Base-by-base conservation (phyloP, 1,140 invertebrate species). In the Sitophilus oryzae region DNA sequence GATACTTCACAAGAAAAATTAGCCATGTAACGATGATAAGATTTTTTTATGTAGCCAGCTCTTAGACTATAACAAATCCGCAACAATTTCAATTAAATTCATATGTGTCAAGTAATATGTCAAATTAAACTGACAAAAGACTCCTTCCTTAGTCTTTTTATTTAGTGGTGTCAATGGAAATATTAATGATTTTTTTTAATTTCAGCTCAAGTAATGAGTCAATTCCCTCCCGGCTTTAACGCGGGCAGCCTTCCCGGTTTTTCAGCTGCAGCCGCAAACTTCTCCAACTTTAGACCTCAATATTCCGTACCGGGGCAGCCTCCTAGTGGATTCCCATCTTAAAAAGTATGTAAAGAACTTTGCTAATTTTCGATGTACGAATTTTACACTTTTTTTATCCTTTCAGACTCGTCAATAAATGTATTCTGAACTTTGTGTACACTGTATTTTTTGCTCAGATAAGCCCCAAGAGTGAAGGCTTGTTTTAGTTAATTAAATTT, bases 291-390 rank as follows among this genome's bases (percentile, higher is more conserved):
- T 75, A 82, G 89, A 75, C 88, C 89, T 70, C 88, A 91, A 79
- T 93, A 91, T 78, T 91, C 88, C 56, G 88, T 93, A 64, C 89
- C 89, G 56, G 88, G 88, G 11, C 88, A 90, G 70, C 83, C 85
- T 50, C 75, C 79, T 20, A 73, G 78, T 62, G 76, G 76, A 34
- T 71, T 71, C 54, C 68, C 68, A 47, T 67, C 67, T 52, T 65
- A 67, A 62, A 46, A 22, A n/a, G 22, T 21, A 38, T 50, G 47
- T 50, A 30, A n/a, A 50, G 34, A 38, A 48, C 6, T 44, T 38
- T 15, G 14, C 15, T 38, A 4, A 5, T 42, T 42, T 38, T 40
- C 11, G 5, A 14, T 40, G 6, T 40, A 14, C 5, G 14, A 14
- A 18, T 40, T 40, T 40, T 8, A 21, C 21, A 21, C 21, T 35